phyloP scores from a whole-genome alignment of 2,888 invertebrate species.

The Stenichneumon culpator region DNA sequence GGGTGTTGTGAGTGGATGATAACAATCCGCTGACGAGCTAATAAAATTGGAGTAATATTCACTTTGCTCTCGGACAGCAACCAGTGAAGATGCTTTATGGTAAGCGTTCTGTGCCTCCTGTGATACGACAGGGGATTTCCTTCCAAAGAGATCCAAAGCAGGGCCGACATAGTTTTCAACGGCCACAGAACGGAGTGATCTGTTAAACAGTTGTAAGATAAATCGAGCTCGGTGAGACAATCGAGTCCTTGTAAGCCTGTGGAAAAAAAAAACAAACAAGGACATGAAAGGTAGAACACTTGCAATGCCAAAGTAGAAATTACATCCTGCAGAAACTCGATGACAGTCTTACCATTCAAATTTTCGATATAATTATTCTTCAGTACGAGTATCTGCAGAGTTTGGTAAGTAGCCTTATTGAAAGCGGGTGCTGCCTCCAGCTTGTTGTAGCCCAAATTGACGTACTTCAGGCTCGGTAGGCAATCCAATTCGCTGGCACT shows the following conservation, averaged over 20 bases:
- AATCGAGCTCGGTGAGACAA: constrained; percentile 87
- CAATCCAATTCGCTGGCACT: constrained; percentile 87
- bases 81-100: constrained; percentile 87
- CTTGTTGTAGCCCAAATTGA: constrained; percentile 89
- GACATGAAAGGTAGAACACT: not conserved
- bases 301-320: not conserved
- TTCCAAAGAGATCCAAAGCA: constrained; percentile 87
- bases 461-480: constrained; percentile 88
- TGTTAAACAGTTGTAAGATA: constrained; percentile 88
- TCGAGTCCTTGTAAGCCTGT: constrained; percentile 86
- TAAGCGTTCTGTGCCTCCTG: constrained; percentile 87
- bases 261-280: constrained; percentile 52
- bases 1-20: not conserved
- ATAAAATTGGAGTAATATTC: constrained; percentile 54
- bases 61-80: constrained; percentile 86
- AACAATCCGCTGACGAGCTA: not conserved
- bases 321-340: not conserved
- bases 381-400: constrained; percentile 87
- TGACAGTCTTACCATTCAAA: constrained; percentile 84
- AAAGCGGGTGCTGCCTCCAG: constrained; percentile 87
- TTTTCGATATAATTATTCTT: constrained; percentile 89
- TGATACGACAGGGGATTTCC: constrained; percentile 89
- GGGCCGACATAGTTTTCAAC: constrained; percentile 86
- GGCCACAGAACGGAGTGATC: constrained; percentile 87
- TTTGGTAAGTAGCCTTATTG: constrained; percentile 86